phyloP scores from a whole-genome alignment of 2,797 vertebrate species.

The Taenioides sp. region DNA sequence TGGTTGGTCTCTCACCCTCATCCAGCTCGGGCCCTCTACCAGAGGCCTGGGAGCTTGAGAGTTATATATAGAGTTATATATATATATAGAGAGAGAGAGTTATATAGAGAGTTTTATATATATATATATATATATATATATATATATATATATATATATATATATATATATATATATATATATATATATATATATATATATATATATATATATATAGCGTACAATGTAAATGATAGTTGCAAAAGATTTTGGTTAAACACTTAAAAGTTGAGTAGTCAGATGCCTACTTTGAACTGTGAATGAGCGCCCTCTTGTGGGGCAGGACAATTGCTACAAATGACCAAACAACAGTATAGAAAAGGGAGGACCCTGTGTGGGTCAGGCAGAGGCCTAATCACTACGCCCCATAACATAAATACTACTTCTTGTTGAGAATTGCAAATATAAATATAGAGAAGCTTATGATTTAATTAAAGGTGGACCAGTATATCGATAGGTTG shows the following conservation, averaged over 20 bases:
- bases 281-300: constrained; percentile 3
- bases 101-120: too few species aligned
- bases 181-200: neutral
- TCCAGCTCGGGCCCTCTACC: too few species aligned
- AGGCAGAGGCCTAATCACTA: too few species aligned
- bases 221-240: neutral
- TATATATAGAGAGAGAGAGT: neutral
- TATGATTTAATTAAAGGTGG: neutral
- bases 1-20: too few species aligned
- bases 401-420: neutral
- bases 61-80: neutral
- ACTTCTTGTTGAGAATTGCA: neutral
- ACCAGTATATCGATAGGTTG: neutral
- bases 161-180: neutral
- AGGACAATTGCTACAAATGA: neutral
- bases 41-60: too few species aligned
- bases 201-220: neutral
- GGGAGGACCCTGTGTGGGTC: too few species aligned
- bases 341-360: too few species aligned
- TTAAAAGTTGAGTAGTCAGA: neutral
- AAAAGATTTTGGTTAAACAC: neutral
- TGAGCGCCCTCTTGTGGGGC: constrained; percentile 58
- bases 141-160: neutral
- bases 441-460: neutral
- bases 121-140: neutral